These are phyloP conservation scores for Rhynchopsitta pachyrhyncha DNA, from an alignment of 2,113 vertebrate species.

Conservation along the genomic window DNA sequence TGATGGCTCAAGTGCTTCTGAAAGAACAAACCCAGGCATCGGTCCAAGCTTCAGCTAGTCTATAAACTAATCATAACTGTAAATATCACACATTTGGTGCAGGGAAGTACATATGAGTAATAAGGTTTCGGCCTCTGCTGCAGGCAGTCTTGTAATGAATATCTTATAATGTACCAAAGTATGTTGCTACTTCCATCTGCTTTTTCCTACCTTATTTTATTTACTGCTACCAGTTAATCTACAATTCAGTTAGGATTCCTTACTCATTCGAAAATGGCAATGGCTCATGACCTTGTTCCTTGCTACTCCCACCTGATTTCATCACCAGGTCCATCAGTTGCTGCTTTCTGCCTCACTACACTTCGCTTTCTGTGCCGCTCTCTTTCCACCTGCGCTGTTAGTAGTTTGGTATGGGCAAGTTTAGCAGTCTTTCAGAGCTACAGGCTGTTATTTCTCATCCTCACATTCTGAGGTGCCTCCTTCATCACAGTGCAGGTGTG, in stretches of 20 bases:
- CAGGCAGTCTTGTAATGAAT: not conserved
- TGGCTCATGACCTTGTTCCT: not conserved
- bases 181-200: constrained; percentile 13
- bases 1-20: not conserved
- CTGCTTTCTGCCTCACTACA: not conserved
- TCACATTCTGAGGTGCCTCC: not conserved
- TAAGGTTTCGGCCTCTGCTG: constrained; percentile 52
- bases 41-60: not conserved
- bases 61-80: constrained; percentile 31
- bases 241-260: not conserved
- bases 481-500: accelerated
- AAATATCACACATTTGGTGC: constrained; percentile 56
- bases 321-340: not conserved
- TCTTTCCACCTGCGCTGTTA: not conserved
- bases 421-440: not conserved
- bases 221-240: not conserved
- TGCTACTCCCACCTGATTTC: not conserved
- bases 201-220: constrained; percentile 11
- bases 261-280: not conserved
- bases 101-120: constrained; percentile 49
- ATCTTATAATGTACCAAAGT: not conserved
- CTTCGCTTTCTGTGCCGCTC: not conserved
- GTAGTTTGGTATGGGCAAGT: not conserved
- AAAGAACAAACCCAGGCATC: not conserved
- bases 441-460: not conserved